Evolutionary conservation across 2,113 vertebrate genomes (phyloP), one percentile per base, ranked within the genome.

Genomic region (Lasiurus borealis): DNA sequence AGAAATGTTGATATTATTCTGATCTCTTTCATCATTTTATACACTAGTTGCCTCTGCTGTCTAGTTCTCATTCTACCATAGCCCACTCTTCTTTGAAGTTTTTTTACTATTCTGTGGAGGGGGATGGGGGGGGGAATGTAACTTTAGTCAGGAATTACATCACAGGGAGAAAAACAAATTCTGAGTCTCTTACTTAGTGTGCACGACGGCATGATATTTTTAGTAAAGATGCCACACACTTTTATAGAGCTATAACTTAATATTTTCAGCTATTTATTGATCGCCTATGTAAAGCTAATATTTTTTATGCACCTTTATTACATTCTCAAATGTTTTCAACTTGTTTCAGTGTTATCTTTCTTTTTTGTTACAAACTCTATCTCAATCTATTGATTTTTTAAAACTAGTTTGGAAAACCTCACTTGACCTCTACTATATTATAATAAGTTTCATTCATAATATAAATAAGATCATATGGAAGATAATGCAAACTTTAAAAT

Each of bases 41-140:
- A 69, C 23, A 66, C 36, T 48, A 62, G 13, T 75, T 91, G 66
- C n/a, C 54, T 89, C 27, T 87, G 50, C 54, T 91, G 50, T 88
- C 82, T 82, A 88, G 85, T 91, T 85, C 59, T 91, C 19, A 36
- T 92, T 92, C 77, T 95, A 46, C 23, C 31, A 88, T 5, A 93
- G 80, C 54, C 68, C 31, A 78, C 13, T 69, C 36, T 93, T 80
- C 93, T 91, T 85, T 97, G 88, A 88, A 93, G 27, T 19, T 44
- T 83, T 85, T 62, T 85, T 25, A 85, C 9, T 87, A 31, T 72
- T 54, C 81, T 88, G 59, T 48, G 34, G 29, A 46, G 29, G 29
- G 6, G 15, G n/a, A 2, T 2, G 16, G 15, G 50, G n/a, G n/a
- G 3, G 11, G 8, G 1, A 31, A 66, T 48, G 31, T 87, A 83